Evolutionary conservation across 2,113 vertebrate genomes (phyloP).

Genomic region (Scomber scombrus): DNA sequence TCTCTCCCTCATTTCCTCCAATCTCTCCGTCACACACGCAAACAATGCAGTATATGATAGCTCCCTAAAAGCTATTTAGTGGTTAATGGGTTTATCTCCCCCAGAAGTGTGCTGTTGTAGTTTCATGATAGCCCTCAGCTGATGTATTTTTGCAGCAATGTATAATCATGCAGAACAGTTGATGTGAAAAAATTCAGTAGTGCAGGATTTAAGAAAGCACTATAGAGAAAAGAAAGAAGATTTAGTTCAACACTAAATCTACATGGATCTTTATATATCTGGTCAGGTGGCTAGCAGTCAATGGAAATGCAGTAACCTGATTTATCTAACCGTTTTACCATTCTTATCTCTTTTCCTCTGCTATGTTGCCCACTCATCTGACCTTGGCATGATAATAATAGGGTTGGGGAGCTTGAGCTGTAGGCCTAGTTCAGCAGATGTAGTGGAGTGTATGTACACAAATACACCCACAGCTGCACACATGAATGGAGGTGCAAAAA

Average conservation of each 20-base stretch:
- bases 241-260: slow-evolving; percentile 22
- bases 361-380: slow-evolving; percentile 60
- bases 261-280: slow-evolving; percentile 13
- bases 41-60: slow-evolving; percentile 7
- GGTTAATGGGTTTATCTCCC: slow-evolving; percentile 47
- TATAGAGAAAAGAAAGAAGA: background rate
- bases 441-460: slow-evolving; percentile 35
- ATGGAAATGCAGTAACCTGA: slow-evolving; percentile 44
- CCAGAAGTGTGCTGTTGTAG: slow-evolving; percentile 12
- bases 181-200: background rate
- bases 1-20: slow-evolving; percentile 26
- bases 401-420: slow-evolving; percentile 45
- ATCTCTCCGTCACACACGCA: slow-evolving; percentile 34
- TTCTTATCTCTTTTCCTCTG: slow-evolving; percentile 64
- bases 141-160: slow-evolving; percentile 12
- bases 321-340: slow-evolving; percentile 33
- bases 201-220: background rate
- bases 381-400: slow-evolving; percentile 70
- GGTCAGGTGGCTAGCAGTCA: slow-evolving; percentile 40
- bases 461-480: slow-evolving; percentile 44
- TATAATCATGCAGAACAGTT: slow-evolving; percentile 8
- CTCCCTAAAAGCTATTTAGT: slow-evolving; percentile 47
- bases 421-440: slow-evolving; percentile 8
- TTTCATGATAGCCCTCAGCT: slow-evolving; percentile 33
- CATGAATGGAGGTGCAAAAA: slow-evolving; percentile 37